Evolutionary conservation across 2,888 invertebrate genomes (phyloP).

Genomic region (Amphipyra tragopoginis): DNA sequence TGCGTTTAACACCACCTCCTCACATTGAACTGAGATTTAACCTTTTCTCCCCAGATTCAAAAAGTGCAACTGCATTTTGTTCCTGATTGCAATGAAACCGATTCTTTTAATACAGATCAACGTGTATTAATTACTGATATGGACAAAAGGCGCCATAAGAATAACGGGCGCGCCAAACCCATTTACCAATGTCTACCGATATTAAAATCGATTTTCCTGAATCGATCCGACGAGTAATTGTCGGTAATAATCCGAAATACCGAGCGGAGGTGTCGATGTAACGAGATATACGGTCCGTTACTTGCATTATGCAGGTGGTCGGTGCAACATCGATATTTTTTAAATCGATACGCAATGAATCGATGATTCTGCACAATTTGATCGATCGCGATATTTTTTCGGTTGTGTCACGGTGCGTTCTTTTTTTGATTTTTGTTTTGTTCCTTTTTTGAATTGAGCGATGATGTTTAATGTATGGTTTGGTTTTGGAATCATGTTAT

Average conservation of each 20-base stretch:
- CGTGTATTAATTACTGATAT: slow-evolving; percentile 57
- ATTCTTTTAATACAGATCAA: slow-evolving; percentile 54
- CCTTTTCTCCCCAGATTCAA: slow-evolving; percentile 35
- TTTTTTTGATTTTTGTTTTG: slow-evolving; percentile 26
- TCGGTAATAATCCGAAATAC: slow-evolving; percentile 76
- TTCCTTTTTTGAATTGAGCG: slow-evolving; percentile 37
- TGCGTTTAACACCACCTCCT: slow-evolving; percentile 16
- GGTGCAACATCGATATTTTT: slow-evolving; percentile 58
- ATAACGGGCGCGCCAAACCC: slow-evolving; percentile 58
- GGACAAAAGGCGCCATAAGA: slow-evolving; percentile 58
- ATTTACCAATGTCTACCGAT: slow-evolving; percentile 62
- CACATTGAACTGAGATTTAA: slow-evolving; percentile 45
- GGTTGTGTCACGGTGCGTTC: slow-evolving; percentile 52
- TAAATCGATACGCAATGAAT: slow-evolving; percentile 73
- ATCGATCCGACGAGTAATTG: slow-evolving; percentile 80
- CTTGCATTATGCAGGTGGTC: slow-evolving; percentile 83
- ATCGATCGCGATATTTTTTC: slow-evolving; percentile 60
- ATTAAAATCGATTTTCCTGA: slow-evolving; percentile 69
- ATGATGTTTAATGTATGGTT: slow-evolving; percentile 35
- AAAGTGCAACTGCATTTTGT: slow-evolving; percentile 41
- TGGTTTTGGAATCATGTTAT: slow-evolving; percentile 23
- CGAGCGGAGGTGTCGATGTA: slow-evolving; percentile 81
- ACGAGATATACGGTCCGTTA: slow-evolving; percentile 78
- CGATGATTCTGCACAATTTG: slow-evolving; percentile 64
- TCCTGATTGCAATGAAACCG: slow-evolving; percentile 49